phyloP scores from a whole-genome alignment of 2,888 invertebrate species.

The Ptilodon capucinus region DNA sequence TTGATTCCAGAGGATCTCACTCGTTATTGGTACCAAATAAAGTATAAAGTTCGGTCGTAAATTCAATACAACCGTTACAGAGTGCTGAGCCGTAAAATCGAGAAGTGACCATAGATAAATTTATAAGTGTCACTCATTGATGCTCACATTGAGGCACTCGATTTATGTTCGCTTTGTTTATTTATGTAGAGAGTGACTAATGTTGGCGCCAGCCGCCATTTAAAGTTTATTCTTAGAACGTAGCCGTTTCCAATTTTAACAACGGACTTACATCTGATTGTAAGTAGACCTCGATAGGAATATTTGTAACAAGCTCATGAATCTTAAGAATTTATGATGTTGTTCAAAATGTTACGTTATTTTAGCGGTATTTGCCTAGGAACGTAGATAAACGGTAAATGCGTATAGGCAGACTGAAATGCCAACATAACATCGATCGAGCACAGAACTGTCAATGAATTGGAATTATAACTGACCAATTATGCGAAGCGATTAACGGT shows the following conservation, averaged over 20 bases:
- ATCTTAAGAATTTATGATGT: not conserved
- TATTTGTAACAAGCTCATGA: not conserved
- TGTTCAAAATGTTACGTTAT: no score
- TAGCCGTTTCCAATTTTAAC: not conserved
- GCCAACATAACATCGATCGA: no score
- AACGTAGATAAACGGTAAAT: no score
- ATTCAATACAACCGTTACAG: constrained; percentile 27
- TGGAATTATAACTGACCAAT: no score
- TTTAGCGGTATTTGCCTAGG: no score
- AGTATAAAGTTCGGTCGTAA: constrained; percentile 36
- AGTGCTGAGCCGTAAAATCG: constrained; percentile 25
- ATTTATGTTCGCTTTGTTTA: constrained; percentile 3
- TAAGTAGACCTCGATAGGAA: no score
- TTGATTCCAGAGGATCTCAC: constrained; percentile 23
- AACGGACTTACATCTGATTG: not conserved
- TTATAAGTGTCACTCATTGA: constrained; percentile 1
- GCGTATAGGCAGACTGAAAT: no score
- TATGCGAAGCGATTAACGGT: no score
- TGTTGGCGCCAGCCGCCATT: not conserved
- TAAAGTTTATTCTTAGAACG: not conserved
- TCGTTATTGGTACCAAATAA: constrained; percentile 26
- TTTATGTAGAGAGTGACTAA: constrained; percentile 1
- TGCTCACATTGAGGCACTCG: constrained; percentile 5
- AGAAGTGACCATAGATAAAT: constrained; percentile 9
- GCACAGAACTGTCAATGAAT: no score